These are phyloP conservation scores for Orussus abietinus DNA, from an alignment of 1,140 invertebrate genomes.

Conservation along the genomic window DNA sequence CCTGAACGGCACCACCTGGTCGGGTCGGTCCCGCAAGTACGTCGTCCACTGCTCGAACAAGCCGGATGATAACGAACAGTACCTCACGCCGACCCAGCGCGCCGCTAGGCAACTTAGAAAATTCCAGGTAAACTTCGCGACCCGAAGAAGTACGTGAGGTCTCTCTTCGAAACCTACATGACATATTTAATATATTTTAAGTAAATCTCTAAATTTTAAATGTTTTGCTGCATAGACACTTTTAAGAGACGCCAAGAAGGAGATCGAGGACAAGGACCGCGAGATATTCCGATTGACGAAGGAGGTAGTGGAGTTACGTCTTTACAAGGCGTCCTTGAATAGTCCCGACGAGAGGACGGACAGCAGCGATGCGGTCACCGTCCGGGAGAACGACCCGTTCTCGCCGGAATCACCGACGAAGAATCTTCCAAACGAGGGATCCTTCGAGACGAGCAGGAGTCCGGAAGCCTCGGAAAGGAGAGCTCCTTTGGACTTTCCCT, in stretches of 20 bases:
- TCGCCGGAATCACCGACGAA: conserved; percentile 40
- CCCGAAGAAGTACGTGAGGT: no score
- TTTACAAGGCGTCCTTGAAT: conserved; percentile 72
- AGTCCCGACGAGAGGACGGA: conserved; percentile 68
- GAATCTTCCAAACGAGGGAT: conserved; percentile 33
- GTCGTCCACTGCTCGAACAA: conserved; percentile 78
- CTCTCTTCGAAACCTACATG: no score
- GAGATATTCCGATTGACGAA: conserved; percentile 77
- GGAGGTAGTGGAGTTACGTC: conserved; percentile 74
- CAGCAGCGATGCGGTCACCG: conserved; percentile 69
- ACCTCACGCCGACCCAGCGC: conserved; percentile 81
- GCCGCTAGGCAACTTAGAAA: conserved; percentile 74
- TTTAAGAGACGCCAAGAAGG: conserved; percentile 67
- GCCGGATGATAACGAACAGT: conserved; percentile 70
- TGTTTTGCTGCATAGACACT: conserved; percentile 54
- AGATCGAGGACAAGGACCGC: conserved; percentile 73
- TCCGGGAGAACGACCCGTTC: conserved; percentile 62
- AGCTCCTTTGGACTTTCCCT: conserved; percentile 21
- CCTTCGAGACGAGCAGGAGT: conserved; percentile 15
- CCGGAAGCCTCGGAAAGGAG: conserved; percentile 32
- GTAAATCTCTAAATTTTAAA: background rate
- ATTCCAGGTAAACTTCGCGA: conserved; percentile 56
- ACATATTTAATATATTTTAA: conserved; percentile 1
- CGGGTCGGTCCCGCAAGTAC: conserved; percentile 60
- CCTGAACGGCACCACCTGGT: conserved; percentile 75